Evolutionary conservation across 2,113 vertebrate genomes (phyloP).

Genomic region (Dromas ardeola): DNA sequence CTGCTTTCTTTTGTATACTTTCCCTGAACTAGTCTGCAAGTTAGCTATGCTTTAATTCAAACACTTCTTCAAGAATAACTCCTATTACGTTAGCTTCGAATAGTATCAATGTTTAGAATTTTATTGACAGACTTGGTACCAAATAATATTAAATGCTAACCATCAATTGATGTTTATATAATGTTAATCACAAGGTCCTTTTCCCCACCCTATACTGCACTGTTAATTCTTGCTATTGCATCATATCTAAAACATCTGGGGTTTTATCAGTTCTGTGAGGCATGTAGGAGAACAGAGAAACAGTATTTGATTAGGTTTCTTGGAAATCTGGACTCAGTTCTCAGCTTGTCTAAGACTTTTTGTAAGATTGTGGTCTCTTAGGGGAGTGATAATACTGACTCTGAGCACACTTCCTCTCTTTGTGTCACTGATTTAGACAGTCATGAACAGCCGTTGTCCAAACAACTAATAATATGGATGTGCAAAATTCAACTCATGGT

Average conservation of each 20-base stretch:
- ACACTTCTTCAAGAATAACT: not conserved
- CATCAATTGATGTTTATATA: not conserved
- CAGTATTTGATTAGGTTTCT: conserved; percentile 14
- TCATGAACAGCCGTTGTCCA: not conserved
- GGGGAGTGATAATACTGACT: not conserved
- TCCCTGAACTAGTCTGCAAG: not conserved
- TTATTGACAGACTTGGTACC: not conserved
- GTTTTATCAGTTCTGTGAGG: not conserved
- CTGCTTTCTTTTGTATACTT: not conserved
- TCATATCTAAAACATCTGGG: conserved; percentile 1
- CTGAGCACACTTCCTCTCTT: not conserved
- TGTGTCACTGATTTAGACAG: not conserved
- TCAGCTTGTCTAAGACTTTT: not conserved
- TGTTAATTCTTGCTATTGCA: not conserved
- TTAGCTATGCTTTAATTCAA: not conserved
- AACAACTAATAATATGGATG: not conserved
- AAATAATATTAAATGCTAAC: not conserved
- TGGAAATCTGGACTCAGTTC: conserved; percentile 9
- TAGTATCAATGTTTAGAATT: not conserved
- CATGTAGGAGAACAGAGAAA: not conserved
- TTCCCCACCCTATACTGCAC: not conserved
- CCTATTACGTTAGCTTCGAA: not conserved
- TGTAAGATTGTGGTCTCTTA: not conserved
- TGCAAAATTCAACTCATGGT: not conserved
- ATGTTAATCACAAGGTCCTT: not conserved